Evolutionary conservation across 2,888 invertebrate genomes (phyloP), one percentile per base, ranked within the genome.

Genomic region (Argyresthia goedartella): DNA sequence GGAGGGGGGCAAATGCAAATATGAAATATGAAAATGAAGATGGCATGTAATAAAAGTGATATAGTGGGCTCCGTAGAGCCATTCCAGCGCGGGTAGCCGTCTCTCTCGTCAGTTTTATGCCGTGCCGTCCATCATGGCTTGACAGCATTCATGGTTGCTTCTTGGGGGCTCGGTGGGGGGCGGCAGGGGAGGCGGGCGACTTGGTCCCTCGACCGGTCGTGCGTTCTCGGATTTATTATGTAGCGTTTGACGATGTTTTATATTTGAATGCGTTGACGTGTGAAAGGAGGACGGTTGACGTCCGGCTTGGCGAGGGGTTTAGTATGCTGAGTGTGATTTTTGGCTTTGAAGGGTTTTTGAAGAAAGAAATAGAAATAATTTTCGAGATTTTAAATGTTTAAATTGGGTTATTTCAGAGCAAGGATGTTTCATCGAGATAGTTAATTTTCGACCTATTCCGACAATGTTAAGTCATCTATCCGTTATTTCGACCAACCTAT

Each of bases 21-120:
- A 86, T 86, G 86, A 86, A 86, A 89, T 89, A 88, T 89, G 88
- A 89, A 89, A 89, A 89, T 89, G 89, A 89, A 89, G 89, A 89
- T 89, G 89, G 88, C 85, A 90, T 89, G 91, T 91, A 91, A 91
- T 91, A 91, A 91, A 91, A 91, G 90, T 91, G 91, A 91, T 91
- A 91, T 91, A 91, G 88, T 89, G 89, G 90, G 89, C 91, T 91
- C 91, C 89, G 89, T 89, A 89, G 91, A 88, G 91, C 91, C 91
- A 91, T 91, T 91, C 89, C 89, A 88, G 87, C 87, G 89, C 88
- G 89, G 88, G 88, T 88, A 72, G 69, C 88, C 88, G 81, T 81
- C 80, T 88, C 89, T 88, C 90, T 91, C 91, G 91, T 91, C 91
- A 91, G 91, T 88, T 90, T 90, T 91, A 90, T 91, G 88, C 88